Base-by-base conservation (phyloP, 1,140 invertebrate species). In the Euura lappo region DNA sequence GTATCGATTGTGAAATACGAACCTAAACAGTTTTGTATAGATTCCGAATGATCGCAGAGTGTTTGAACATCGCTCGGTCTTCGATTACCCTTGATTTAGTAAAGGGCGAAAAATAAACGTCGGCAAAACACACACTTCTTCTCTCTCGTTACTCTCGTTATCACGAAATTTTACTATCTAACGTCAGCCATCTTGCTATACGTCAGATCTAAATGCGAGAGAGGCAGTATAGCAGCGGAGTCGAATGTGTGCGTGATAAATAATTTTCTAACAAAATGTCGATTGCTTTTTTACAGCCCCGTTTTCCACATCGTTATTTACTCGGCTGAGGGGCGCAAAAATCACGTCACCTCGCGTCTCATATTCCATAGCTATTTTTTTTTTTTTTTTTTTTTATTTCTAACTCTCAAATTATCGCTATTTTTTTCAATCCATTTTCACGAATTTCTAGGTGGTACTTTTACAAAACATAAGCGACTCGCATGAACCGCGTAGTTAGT, bases 161-260 rank as follows among this genome's bases (percentile, higher is more conserved):
- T 83, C 79, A 80, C 75, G 70, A 72, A 79, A 79, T 70, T 77
- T 77, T 74, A 11, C 74, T 80, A 80, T 80, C 79, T 73, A 72
- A 80, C 74, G 71, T 77, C 78, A 79, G 80, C 79, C 79, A 80
- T 80, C 79, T 80, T 80, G 78, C 75, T 68, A 74, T 78, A 76
- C 78, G 78, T 80, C 79, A 80, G 78, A 78, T 68, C 44, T 70
- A 70, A 45, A 70, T 11, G 51, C 13, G 51, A 60, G 51, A 11
- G 10, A 60, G 8, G 51, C 10, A 60, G 4, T 60, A 28, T 1
- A 28, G 28, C 28, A 28, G 28, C 28, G 28, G 28, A 28, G 28
- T 28, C 28, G 28, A 28, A 28, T 28, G 28, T 28, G 28, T 28
- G 28, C 13, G 51, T 11, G 51, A 60, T 60, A 60, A 60, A 60